phyloP scores from a whole-genome alignment of 2,888 invertebrate genomes.

The Mythimna albipuncta region DNA sequence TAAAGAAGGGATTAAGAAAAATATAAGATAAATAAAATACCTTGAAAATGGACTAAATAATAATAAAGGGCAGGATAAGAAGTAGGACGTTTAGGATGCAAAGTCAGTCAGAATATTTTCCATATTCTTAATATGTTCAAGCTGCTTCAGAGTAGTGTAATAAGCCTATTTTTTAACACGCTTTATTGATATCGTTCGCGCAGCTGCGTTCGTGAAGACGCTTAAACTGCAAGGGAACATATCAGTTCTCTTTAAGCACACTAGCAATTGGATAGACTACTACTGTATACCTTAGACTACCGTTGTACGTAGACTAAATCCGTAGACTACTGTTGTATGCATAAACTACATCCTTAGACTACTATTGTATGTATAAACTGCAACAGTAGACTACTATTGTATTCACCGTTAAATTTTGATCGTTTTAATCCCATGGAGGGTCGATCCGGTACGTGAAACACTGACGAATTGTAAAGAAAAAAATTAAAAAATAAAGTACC shows the following conservation, averaged over 20 bases:
- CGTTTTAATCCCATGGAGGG: no score
- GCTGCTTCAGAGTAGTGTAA: background rate
- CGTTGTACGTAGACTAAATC: background rate
- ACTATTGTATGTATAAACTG: background rate
- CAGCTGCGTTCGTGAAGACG: background rate
- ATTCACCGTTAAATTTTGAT: no score
- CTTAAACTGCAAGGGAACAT: background rate
- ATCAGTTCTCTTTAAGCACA: slow-evolving; percentile 2
- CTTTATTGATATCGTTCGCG: background rate
- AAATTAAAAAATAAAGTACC: no score
- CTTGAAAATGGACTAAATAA: background rate
- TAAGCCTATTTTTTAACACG: background rate
- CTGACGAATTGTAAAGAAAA: no score
- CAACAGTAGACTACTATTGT: background rate
- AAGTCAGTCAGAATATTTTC: background rate
- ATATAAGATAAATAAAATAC: background rate
- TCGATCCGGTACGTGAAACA: no score
- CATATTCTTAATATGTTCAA: background rate
- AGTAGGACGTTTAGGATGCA: background rate
- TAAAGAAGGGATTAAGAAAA: background rate
- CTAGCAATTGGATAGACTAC: slow-evolving; percentile 7
- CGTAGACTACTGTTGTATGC: background rate
- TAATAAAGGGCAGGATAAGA: background rate
- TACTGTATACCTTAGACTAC: background rate
- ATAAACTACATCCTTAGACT: background rate